Base-by-base conservation (phyloP, 2,888 invertebrate species). In the Molanna angustata region DNA sequence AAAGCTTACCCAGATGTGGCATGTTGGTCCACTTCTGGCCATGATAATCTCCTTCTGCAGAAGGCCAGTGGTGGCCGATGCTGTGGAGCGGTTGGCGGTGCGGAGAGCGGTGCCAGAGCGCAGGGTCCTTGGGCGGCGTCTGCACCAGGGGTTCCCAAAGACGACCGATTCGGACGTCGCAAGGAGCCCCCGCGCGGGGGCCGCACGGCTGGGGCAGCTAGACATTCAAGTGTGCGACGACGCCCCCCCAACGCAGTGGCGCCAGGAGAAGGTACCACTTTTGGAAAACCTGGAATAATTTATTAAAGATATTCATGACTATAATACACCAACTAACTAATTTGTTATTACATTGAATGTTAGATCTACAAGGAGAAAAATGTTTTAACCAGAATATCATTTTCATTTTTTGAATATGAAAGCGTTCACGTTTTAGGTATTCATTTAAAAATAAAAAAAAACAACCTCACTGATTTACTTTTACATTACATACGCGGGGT, bases 21-120 rank as follows among this genome's bases (percentile, higher is more conserved):
- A 59, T 88, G 85, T 64, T 86, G 88, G 69, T 90, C 90, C 54
- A 90, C 86, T 70, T 90, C 90, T 6, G 90, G 90, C 90, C 90
- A 90, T 27, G 89, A 89, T 27, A 85, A 78, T 41, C 90, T 78
- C 45, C 90, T 76, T 61, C 85, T 84, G 69, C 90, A 90, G 67
- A 90, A 90, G 42, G 83, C 84, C 69, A 86, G 79, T 22, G 84
- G 80, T 7, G 85, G 84, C 48, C 84, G 81, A 63, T 85, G 83
- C 9, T 80, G 79, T 7, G 83, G 81, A 19, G 78, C 74, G 50
- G 72, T 78, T 18, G 78, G 75, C 13, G 67, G 64, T 4, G 75
- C 78, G 17, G 78, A 75, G 14, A 67, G 65, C 4, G 75, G 73
- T 22, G 79, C 66, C 4, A 69, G 67, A 6, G 65, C 64, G n/a